Percentiles rank a stretch among this genome's conserved stretches.
These are phyloP conservation scores for Pyrgilauda ruficollis DNA, from an alignment of 2,113 vertebrate species.

Conservation along the genomic window DNA sequence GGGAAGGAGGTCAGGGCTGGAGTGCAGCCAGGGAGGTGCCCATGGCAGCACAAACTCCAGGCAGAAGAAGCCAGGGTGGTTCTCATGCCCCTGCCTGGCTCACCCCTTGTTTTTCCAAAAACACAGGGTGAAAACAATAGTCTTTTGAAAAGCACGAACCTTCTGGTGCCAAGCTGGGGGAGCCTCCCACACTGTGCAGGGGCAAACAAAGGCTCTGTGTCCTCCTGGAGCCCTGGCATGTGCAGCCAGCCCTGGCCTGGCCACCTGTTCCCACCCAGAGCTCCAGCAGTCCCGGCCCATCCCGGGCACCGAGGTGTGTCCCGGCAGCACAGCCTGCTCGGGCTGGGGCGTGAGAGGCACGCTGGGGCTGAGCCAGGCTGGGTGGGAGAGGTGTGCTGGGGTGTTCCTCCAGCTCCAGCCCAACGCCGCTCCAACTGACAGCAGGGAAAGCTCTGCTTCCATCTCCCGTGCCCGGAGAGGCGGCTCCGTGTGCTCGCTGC, in stretches of 20 bases:
- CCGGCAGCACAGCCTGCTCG: neutral
- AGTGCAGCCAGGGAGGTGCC: neutral
- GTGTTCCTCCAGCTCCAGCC: neutral
- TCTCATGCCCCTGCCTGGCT: neutral
- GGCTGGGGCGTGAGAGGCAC: rapidly evolving
- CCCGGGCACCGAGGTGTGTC: neutral
- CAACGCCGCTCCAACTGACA: neutral
- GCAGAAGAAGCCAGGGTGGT: neutral
- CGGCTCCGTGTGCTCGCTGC: neutral
- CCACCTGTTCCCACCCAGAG: neutral
- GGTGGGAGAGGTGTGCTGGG: neutral
- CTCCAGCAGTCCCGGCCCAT: rapidly evolving
- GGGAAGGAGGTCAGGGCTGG: neutral
- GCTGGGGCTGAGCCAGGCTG: neutral
- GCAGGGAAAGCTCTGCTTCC: neutral
- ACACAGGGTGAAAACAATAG: neutral
- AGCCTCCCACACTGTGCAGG: neutral
- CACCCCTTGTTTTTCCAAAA: neutral
- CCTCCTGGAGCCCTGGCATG: neutral
- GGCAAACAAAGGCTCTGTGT: neutral
- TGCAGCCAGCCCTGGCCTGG: neutral
- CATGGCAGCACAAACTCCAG: neutral
- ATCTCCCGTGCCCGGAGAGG: neutral
- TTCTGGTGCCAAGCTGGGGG: conserved; percentile 7
- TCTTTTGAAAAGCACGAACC: neutral